Evolutionary conservation across 2,888 invertebrate species (phyloP).

Genomic region (Macropis europaea): DNA sequence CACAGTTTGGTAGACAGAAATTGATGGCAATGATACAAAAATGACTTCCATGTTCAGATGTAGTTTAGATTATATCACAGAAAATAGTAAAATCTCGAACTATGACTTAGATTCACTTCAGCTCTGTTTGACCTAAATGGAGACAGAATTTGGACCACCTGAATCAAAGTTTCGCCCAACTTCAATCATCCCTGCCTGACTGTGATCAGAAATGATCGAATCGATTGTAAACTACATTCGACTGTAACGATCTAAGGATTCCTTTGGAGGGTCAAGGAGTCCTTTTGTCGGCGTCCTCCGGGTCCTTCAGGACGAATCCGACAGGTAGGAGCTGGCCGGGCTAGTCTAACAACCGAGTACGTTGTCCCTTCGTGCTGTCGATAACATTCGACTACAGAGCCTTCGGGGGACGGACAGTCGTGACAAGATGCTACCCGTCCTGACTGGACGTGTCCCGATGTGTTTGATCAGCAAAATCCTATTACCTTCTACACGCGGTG

Average conservation of each 20-base stretch:
- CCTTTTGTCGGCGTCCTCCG: background rate
- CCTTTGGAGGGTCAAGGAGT: background rate
- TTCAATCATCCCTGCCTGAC: too few species aligned
- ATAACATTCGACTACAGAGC: constrained; percentile 47
- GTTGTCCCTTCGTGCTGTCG: constrained; percentile 44
- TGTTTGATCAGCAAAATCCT: constrained; percentile 46
- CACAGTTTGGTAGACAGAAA: too few species aligned
- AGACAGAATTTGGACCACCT: too few species aligned
- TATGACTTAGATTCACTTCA: too few species aligned
- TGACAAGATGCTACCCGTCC: constrained; percentile 49
- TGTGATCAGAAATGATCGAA: too few species aligned
- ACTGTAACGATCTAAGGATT: background rate
- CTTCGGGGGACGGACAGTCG: constrained; percentile 33
- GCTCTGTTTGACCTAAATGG: too few species aligned
- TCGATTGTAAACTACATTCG: too few species aligned
- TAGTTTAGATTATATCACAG: too few species aligned
- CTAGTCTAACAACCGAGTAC: constrained; percentile 39
- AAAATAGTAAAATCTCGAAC: too few species aligned
- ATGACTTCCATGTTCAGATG: too few species aligned
- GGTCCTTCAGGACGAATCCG: constrained; percentile 8
- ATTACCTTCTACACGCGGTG: constrained; percentile 31
- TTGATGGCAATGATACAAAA: too few species aligned
- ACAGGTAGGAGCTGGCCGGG: constrained; percentile 23
- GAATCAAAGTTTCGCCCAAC: too few species aligned
- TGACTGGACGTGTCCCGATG: constrained; percentile 21